These are phyloP conservation scores for Heterocephalus glaber DNA, from an alignment of 2,113 vertebrate genomes.

Conservation along the genomic window DNA sequence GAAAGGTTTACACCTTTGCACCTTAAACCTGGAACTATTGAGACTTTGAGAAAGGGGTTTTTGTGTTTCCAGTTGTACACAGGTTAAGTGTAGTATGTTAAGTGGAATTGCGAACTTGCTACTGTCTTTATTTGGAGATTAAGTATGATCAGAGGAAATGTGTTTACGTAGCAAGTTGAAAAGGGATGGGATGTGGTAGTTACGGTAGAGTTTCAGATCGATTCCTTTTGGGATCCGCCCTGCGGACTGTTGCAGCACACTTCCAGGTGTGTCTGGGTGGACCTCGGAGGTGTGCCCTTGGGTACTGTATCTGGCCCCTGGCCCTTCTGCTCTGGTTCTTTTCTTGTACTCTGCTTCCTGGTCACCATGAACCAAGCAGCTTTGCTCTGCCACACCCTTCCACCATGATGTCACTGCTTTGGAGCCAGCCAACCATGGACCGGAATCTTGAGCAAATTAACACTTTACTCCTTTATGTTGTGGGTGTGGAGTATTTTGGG, in stretches of 20 bases:
- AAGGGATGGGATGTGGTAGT: not conserved
- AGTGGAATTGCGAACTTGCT: not conserved
- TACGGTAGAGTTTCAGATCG: not conserved
- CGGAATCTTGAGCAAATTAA: not conserved
- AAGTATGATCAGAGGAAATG: not conserved
- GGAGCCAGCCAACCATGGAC: not conserved
- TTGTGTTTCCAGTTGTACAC: not conserved
- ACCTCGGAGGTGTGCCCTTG: not conserved
- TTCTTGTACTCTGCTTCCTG: not conserved
- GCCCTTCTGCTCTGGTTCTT: not conserved
- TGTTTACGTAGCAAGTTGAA: not conserved
- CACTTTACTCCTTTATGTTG: not conserved
- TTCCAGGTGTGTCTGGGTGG: not conserved
- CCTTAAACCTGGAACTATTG: not conserved
- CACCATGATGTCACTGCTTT: not conserved
- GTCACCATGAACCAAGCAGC: not conserved
- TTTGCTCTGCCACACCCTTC: not conserved
- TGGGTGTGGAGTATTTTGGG: not conserved
- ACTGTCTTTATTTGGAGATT: not conserved
- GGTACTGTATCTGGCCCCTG: not conserved
- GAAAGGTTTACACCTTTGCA: not conserved
- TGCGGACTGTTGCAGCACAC: not conserved
- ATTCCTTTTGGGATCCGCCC: not conserved
- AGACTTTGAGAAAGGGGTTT: not conserved
- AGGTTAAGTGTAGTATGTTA: not conserved